These are phyloP conservation scores for Semaprochilodus insignis DNA, from an alignment of 2,797 vertebrate genomes.

Conservation along the genomic window DNA sequence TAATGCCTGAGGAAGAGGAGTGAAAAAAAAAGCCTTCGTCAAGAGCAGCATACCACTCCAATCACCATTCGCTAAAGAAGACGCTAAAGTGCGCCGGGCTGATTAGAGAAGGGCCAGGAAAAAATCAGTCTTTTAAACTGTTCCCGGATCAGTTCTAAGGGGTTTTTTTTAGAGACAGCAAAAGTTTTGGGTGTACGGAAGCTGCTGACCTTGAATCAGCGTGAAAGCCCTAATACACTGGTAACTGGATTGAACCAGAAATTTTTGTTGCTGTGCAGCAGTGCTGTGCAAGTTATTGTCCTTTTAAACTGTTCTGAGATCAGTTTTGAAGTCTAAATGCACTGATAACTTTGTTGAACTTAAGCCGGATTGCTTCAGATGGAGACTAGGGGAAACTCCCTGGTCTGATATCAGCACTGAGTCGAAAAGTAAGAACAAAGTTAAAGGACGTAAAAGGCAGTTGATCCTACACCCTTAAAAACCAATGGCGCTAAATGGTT, in stretches of 20 bases:
- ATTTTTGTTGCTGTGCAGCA: not conserved
- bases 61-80: slow-evolving; percentile 19
- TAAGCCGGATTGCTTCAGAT: not conserved
- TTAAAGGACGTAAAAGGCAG: not conserved
- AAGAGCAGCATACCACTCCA: slow-evolving; percentile 35
- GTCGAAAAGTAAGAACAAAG: not conserved
- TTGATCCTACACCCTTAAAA: not conserved
- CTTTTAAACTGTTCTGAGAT: not conserved
- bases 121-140: not conserved
- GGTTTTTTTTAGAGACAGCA: not conserved
- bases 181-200: slow-evolving; percentile 7
- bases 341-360: not conserved
- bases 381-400: not conserved
- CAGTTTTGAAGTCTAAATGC: not conserved
- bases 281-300: not conserved
- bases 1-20: slow-evolving; percentile 39
- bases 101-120: slow-evolving; percentile 39
- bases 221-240: not conserved
- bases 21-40: slow-evolving; percentile 32
- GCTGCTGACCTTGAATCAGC: slow-evolving; percentile 19
- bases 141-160: slow-evolving; percentile 14
- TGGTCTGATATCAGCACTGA: not conserved
- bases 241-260: not conserved
- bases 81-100: slow-evolving; percentile 24
- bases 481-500: not conserved